phyloP scores from a whole-genome alignment of 1,140 invertebrate species.

The Lutraria rhynchaena region DNA sequence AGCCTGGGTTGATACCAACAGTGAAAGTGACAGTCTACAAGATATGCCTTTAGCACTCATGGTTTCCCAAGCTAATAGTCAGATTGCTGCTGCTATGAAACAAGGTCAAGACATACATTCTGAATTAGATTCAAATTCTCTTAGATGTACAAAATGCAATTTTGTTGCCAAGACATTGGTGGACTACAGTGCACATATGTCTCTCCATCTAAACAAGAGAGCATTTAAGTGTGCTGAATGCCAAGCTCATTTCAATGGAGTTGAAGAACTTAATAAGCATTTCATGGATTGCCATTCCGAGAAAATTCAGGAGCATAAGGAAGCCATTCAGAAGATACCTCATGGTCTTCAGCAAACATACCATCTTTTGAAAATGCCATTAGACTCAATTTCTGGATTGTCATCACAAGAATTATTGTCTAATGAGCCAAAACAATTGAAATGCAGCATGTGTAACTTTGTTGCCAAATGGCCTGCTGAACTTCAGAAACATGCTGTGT shows the following conservation, averaged over 20 bases:
- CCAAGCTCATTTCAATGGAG: slow-evolving; percentile 75
- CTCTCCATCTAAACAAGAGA: slow-evolving; percentile 76
- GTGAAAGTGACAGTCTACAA: slow-evolving; percentile 55
- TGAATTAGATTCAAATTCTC: slow-evolving; percentile 27
- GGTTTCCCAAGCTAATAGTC: slow-evolving; percentile 53
- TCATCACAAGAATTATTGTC: slow-evolving; percentile 69
- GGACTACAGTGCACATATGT: slow-evolving; percentile 78
- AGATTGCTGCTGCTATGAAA: slow-evolving; percentile 54
- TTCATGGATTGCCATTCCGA: slow-evolving; percentile 73
- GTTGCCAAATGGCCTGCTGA: slow-evolving; percentile 82
- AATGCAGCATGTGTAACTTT: slow-evolving; percentile 80
- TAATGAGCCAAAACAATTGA: slow-evolving; percentile 73
- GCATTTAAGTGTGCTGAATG: slow-evolving; percentile 80
- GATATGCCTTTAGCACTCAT: slow-evolving; percentile 55
- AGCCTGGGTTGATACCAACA: slow-evolving; percentile 53
- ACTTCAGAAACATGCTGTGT: slow-evolving; percentile 81
- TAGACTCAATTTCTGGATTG: slow-evolving; percentile 72
- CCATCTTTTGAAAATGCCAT: slow-evolving; percentile 78
- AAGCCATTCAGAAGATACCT: slow-evolving; percentile 78
- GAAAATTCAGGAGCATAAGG: slow-evolving; percentile 77
- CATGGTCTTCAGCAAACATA: slow-evolving; percentile 80
- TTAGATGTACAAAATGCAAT: slow-evolving; percentile 74
- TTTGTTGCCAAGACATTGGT: slow-evolving; percentile 74
- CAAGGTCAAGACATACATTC: slow-evolving; percentile 32
- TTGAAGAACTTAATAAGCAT: slow-evolving; percentile 79